phyloP scores from a whole-genome alignment of 1,140 invertebrate genomes.

The Littorina saxatilis region DNA sequence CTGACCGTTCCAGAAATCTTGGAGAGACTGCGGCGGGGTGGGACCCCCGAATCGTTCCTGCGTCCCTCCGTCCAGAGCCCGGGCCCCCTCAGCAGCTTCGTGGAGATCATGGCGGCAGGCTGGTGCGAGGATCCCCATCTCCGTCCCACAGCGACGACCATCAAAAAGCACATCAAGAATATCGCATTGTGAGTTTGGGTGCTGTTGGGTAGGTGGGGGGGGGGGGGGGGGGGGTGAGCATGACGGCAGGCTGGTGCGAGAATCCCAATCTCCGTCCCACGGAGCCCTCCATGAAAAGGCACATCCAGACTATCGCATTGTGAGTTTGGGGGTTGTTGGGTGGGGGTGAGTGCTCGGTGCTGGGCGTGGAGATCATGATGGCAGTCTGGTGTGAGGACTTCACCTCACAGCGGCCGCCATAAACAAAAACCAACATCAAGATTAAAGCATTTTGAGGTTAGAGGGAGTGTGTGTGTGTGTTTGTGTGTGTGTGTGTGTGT shows the following conservation, averaged over 20 bases:
- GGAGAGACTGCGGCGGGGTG: constrained; percentile 36
- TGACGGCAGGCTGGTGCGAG: constrained; percentile 73
- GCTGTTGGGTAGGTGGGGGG: neutral
- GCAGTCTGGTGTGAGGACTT: constrained; percentile 72
- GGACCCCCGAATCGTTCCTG: constrained; percentile 34
- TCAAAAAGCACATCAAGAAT: constrained; percentile 52
- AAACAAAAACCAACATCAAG: constrained; percentile 50
- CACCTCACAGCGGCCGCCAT: constrained; percentile 68
- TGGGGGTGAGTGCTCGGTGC: neutral
- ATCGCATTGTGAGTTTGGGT: constrained; percentile 69
- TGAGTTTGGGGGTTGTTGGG: constrained; percentile 23
- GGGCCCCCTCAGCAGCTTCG: constrained; percentile 32
- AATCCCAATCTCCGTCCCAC: constrained; percentile 68
- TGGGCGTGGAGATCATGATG: constrained; percentile 57
- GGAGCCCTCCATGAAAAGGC: constrained; percentile 58
- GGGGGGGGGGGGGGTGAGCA: constrained; percentile 47
- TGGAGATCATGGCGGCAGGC: constrained; percentile 62
- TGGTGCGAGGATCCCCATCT: constrained; percentile 72
- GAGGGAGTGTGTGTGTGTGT: too few relatives aligned
- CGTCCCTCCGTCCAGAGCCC: constrained; percentile 47
- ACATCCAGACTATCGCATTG: constrained; percentile 70
- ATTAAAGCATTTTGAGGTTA: constrained; percentile 69
- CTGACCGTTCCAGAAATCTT: constrained; percentile 39
- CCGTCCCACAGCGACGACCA: constrained; percentile 67
- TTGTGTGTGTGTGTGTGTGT: too few relatives aligned